Base-by-base conservation (phyloP, 2,113 vertebrate genomes). In the Grus americana region DNA sequence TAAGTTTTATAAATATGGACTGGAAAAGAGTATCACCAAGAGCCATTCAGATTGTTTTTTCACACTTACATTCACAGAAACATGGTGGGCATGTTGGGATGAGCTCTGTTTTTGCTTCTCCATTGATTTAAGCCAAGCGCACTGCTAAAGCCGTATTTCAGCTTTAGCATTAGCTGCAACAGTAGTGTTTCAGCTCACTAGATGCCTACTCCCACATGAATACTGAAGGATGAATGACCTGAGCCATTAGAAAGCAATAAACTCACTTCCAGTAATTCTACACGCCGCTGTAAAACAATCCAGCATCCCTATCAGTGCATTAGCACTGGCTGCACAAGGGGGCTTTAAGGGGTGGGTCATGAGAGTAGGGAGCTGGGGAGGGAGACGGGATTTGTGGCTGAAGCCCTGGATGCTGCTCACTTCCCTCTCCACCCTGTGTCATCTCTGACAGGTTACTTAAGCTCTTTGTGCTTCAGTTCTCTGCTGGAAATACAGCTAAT, bases 401-500 rank as follows among this genome's bases (percentile, higher is more conserved):
- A 50, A 85, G 17, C 13, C 23, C 62, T 68, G 36, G 40, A 32
- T 63, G 57, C 57, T 63, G n/a, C 58, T 96, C 1, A 0, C 32
- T 86, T 79, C 46, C 32, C 1, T 0, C 14, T 78, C 49, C 40
- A 73, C 65, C 55, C 32, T 10, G 40, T 55, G 50, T 73, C 61
- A 86, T 50, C 18, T 55, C 70, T 86, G 66, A 86, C 87, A 91
- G 79, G 71, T 85, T 70, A 49, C 34, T 82, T 70, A 79, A 93
- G 57, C 75, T 59, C 16, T 86, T 38, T 66, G 65, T 59, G 74
- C 70, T 76, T 76, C 61, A 34, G 55, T 46, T 90, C 70, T 30
- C 84, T 68, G 36, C 49, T 78, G 88, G 80, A 93, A 96, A 86
- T 57, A 59, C 19, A 61, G 50, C 24, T 93, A 85, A 81, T 57